These are phyloP conservation scores for Arrhopalites spinosus DNA, from an alignment of 2,888 invertebrate genomes.

Conservation along the genomic window DNA sequence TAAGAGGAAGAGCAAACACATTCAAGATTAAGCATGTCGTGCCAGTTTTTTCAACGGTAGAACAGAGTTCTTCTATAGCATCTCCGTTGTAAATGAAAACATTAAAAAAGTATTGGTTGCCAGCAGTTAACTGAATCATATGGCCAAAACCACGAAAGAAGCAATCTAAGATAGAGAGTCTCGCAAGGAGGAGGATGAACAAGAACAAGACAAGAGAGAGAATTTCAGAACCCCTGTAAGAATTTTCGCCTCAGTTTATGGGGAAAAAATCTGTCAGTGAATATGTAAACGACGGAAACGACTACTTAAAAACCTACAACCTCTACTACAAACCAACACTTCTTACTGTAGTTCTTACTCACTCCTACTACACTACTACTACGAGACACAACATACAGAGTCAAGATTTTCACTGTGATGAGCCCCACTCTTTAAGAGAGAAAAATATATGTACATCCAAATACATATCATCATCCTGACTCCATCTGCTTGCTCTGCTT, in stretches of 20 bases:
- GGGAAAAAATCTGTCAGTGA: conserved; percentile 31
- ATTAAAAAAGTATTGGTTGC: conserved; percentile 20
- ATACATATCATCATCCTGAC: conserved; percentile 26
- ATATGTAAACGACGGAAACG: conserved; percentile 27
- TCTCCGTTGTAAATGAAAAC: conserved; percentile 8
- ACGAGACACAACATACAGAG: conserved; percentile 8
- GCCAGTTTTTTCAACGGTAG: conserved; percentile 27
- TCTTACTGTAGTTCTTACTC: too few species aligned
- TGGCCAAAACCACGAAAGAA: background rate
- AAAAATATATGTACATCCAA: background rate
- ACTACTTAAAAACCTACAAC: conserved; percentile 25
- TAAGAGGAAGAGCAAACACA: conserved; percentile 21
- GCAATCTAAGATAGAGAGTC: background rate
- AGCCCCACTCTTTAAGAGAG: background rate
- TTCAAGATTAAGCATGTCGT: conserved; percentile 25
- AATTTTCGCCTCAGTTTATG: conserved; percentile 31
- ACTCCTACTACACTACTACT: background rate
- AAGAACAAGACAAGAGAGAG: background rate
- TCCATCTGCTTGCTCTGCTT: conserved; percentile 27
- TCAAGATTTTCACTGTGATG: conserved; percentile 16
- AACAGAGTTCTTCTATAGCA: background rate
- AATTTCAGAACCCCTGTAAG: background rate
- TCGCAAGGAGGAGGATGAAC: background rate
- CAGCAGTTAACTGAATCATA: conserved; percentile 16
- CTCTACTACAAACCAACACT: too few species aligned